Percentiles rank a stretch among this genome's conserved stretches.
These are phyloP conservation scores for Epirrita christyi DNA, from an alignment of 2,888 invertebrate species.

Conservation along the genomic window DNA sequence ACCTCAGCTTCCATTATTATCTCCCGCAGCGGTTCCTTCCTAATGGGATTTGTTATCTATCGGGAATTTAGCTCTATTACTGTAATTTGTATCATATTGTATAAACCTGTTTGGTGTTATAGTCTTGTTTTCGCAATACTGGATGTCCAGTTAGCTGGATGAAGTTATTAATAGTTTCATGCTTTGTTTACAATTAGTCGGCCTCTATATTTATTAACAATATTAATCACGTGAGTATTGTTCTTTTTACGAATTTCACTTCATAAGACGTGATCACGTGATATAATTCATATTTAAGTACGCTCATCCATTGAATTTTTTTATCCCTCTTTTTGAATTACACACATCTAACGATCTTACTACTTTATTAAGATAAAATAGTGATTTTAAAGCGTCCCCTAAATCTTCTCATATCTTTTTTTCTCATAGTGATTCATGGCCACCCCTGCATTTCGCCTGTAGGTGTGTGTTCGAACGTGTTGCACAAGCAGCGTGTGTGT, in stretches of 20 bases:
- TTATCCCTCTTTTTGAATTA: slow-evolving; percentile 2
- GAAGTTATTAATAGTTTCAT: neutral
- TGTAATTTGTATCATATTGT: slow-evolving; percentile 5
- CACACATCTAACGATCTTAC: neutral
- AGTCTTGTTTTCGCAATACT: slow-evolving; percentile 16
- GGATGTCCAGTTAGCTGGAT: slow-evolving; percentile 11
- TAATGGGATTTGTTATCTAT: slow-evolving; percentile 21
- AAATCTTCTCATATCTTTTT: slow-evolving; percentile 33
- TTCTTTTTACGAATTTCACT: neutral
- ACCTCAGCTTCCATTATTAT: slow-evolving; percentile 26
- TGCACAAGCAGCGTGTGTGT: slow-evolving; percentile 64
- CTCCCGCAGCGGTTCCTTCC: slow-evolving; percentile 10
- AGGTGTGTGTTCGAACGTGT: slow-evolving; percentile 48
- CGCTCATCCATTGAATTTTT: neutral
- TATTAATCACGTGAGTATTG: neutral
- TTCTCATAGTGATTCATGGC: slow-evolving; percentile 37
- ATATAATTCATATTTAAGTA: too few species aligned
- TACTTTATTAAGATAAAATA: slow-evolving; percentile 28
- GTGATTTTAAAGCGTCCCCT: slow-evolving; percentile 35
- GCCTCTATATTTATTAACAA: neutral
- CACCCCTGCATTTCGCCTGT: slow-evolving; percentile 52
- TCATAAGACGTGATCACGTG: neutral
- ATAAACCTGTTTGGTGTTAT: slow-evolving; percentile 7
- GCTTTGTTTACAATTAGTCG: neutral
- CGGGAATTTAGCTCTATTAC: slow-evolving; percentile 12